Conservation (phyloP, 2,797 vertebrate species). For the Artibeus lituratus region DNA sequence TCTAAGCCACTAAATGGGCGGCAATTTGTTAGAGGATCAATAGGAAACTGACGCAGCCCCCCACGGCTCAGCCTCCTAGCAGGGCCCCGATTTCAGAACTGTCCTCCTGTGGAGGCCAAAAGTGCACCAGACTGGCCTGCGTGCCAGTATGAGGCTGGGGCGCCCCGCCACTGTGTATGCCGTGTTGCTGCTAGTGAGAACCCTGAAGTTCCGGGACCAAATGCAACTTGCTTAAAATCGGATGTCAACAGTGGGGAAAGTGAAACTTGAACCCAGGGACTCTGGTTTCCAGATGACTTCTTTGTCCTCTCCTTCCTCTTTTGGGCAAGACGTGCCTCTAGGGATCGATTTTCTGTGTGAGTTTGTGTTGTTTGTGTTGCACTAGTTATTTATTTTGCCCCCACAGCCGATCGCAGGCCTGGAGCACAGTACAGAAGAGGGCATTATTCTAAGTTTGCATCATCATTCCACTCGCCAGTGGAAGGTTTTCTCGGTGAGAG, state of each 20-base stretch:
- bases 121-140: neutral
- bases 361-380: neutral
- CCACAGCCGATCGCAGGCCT: neutral
- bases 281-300: neutral
- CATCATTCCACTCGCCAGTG: neutral
- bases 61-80: neutral
- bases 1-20: neutral
- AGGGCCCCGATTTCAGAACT: neutral
- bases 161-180: neutral
- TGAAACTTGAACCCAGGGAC: neutral
- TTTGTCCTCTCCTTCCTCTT: neutral
- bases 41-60: neutral
- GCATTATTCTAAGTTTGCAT: neutral
- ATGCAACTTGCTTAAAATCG: neutral
- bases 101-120: no score
- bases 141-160: neutral
- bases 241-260: neutral
- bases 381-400: neutral
- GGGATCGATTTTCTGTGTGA: neutral
- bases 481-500: neutral
- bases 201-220: neutral
- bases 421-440: neutral
- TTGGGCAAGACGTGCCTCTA: neutral
- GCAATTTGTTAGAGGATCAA: neutral
- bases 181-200: neutral